Conservation (phyloP, 2,888 invertebrate species). For the Cheilosia variabilis region DNA sequence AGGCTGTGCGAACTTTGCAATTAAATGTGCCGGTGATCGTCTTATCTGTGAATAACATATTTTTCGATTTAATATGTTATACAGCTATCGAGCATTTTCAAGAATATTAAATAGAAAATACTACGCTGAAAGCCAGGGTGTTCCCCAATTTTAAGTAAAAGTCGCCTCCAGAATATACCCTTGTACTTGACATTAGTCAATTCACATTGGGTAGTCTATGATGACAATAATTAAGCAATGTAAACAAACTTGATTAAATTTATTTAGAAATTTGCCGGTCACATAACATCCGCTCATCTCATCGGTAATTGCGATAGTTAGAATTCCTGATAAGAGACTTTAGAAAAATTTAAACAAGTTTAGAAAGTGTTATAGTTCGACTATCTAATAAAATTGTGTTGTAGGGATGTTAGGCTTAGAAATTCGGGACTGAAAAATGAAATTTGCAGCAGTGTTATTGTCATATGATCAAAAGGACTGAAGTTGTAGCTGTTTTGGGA, state of each 20-base stretch:
- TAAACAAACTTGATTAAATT: slow-evolving; percentile 9
- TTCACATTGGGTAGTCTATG: not conserved
- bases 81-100: not conserved
- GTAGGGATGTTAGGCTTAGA: too few species aligned
- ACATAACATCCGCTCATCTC: slow-evolving; percentile 3
- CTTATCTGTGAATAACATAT: slow-evolving; percentile 33
- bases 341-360: too few species aligned
- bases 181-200: slow-evolving; percentile 33
- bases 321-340: slow-evolving; percentile 22
- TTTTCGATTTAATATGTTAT: slow-evolving; percentile 4
- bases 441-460: too few species aligned
- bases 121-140: not conserved
- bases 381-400: too few species aligned
- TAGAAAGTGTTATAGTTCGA: too few species aligned
- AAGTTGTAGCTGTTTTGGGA: too few species aligned
- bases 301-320: not conserved
- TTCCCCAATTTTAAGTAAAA: slow-evolving; percentile 16
- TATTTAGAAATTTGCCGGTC: slow-evolving; percentile 22
- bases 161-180: not conserved
- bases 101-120: not conserved
- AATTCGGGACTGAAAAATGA: too few species aligned
- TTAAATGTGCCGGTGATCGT: not conserved
- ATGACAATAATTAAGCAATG: too few species aligned
- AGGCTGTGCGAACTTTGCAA: slow-evolving; percentile 16
- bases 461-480: too few species aligned